A percentile compares a stretch with the other conserved stretches of the same genome.
Conservation (phyloP, 2,888 invertebrate genomes). For the Cantharis nigra region DNA sequence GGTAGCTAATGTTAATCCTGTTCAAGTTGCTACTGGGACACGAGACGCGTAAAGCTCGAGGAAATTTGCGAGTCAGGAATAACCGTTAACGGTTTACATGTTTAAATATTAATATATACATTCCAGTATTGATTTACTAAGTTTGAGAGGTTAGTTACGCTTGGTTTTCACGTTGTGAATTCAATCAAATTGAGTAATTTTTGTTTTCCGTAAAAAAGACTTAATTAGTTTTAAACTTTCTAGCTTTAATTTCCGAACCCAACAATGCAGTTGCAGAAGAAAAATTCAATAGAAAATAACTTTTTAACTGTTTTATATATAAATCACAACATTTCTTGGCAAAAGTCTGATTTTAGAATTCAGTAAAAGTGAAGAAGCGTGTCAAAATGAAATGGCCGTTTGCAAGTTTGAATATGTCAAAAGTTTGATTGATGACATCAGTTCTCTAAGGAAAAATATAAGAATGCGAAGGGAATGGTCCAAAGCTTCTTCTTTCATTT, state of each 20-base stretch:
- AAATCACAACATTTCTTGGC: conserved; percentile 20
- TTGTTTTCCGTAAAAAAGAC: not conserved
- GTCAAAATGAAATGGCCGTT: conserved; percentile 30
- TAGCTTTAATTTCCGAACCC: not conserved
- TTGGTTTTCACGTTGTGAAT: conserved; percentile 3
- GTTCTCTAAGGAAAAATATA: conserved; percentile 12
- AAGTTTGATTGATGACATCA: conserved; percentile 32
- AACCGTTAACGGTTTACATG: conserved; percentile 30
- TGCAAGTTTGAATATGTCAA: conserved; percentile 34
- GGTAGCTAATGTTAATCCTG: conserved; percentile 31
- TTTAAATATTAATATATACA: conserved; percentile 38
- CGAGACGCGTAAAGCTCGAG: conserved; percentile 16
- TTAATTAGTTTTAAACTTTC: not conserved
- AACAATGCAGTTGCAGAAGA: not conserved
- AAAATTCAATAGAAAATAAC: conserved; percentile 5
- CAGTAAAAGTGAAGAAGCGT: conserved; percentile 28
- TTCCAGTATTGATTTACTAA: conserved; percentile 25
- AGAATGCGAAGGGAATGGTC: conserved; percentile 6
- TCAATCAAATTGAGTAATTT: not conserved
- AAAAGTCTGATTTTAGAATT: conserved; percentile 22
- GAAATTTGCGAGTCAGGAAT: conserved; percentile 25
- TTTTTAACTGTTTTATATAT: conserved; percentile 19
- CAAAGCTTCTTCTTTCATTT: conserved; percentile 4
- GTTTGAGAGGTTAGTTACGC: conserved; percentile 24
- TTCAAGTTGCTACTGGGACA: conserved; percentile 20